Evolutionary conservation across 1,140 invertebrate species (phyloP), one percentile per base, ranked within the genome.

Genomic region (Lepidurus arcticus): DNA sequence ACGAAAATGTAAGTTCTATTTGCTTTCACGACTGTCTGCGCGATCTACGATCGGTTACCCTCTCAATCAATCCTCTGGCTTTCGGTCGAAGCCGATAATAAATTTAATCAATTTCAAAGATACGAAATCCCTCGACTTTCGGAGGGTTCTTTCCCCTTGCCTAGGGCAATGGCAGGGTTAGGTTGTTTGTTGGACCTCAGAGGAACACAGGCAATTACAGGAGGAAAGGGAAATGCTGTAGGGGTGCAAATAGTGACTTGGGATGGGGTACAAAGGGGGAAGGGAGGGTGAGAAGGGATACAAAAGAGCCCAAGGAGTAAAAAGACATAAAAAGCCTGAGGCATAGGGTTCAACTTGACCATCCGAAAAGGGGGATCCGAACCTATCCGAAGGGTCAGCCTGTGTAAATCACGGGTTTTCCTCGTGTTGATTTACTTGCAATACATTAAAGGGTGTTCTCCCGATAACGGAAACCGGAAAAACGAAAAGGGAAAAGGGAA

Each of bases 161-260:
- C 13, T n/a, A 16, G 21, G 53, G 6, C 16, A 65, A 65, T n/a
- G 13, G 21, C 21, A 7, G 53, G 5, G 13, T 65, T 65, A 7
- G 53, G 7, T 65, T 7, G 53, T 65, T 65, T 7, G 13, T 16
- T 65, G 21, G n/a, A 21, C n/a, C 53, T 65, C 16, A 7, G 53
- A 65, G 53, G 53, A 8, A 65, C 21, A 65, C 53, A 65, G 53
- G n/a, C 53, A 65, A 65, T 65, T 65, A 65, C 7, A 65, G 53
- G 53, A 65, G 53, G 21, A 21, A 65, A 65, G 13, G 53, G 6
- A n/a, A 65, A 65, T 65, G n/a, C 7, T n/a, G 16, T 65, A 65
- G 53, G 21, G n/a, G 13, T 7, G 16, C 16, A 65, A 65, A 65
- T 65, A 65, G 34, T 65, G 53, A 65, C 7, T 13, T 65, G 16